phyloP scores from a whole-genome alignment of 2,888 invertebrate genomes.

The Dryadula phaetusa region DNA sequence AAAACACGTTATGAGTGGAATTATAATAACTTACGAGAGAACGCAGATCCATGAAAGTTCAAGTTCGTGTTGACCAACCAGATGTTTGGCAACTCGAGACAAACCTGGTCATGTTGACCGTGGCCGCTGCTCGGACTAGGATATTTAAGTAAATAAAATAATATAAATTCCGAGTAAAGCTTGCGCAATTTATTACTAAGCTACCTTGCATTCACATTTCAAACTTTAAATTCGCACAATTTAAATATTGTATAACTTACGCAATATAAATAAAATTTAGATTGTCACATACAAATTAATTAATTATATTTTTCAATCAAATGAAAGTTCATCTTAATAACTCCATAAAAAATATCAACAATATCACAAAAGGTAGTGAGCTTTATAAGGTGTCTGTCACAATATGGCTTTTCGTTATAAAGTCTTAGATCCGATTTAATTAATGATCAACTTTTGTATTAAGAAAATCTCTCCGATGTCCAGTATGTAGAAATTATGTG shows the following conservation, averaged over 20 bases:
- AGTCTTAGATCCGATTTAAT: too few species aligned
- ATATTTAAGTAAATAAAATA: conserved; percentile 29
- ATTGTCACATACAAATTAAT: too few species aligned
- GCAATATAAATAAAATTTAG: background rate
- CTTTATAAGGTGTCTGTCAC: too few species aligned
- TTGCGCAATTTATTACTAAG: conserved; percentile 24
- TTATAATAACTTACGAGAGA: conserved; percentile 23
- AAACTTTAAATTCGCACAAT: conserved; percentile 3
- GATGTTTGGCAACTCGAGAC: conserved; percentile 33
- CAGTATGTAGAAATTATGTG: too few species aligned
- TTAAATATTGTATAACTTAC: background rate
- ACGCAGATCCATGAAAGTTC: conserved; percentile 37
- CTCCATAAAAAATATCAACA: background rate
- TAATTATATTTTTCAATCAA: background rate
- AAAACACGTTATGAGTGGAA: background rate
- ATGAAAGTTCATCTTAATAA: background rate
- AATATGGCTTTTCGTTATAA: too few species aligned
- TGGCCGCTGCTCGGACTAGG: conserved; percentile 36
- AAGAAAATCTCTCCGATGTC: too few species aligned
- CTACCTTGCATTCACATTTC: conserved; percentile 20
- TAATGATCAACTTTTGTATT: too few species aligned
- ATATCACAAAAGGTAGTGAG: too few species aligned
- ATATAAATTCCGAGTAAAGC: conserved; percentile 17
- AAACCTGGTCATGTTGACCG: conserved; percentile 35
- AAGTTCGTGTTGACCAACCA: conserved; percentile 42